phyloP scores from a whole-genome alignment of 2,888 invertebrate genomes.

The Trissoscelio sp. region DNA sequence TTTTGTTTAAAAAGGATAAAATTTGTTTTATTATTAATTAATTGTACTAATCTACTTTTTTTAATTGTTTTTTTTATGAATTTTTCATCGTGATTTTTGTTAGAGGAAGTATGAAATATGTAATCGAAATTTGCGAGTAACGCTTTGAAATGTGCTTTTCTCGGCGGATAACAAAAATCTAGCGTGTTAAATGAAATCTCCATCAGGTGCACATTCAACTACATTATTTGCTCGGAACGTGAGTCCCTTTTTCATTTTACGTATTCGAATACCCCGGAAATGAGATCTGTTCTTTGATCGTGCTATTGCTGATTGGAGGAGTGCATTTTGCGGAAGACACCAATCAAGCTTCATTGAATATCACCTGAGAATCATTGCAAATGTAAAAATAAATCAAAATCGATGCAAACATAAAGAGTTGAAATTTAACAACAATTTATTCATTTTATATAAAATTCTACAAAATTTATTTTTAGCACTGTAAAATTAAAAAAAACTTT shows the following conservation, averaged over 20 bases:
- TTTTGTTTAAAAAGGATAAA: no score
- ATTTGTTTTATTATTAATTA: no score
- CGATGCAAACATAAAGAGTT: conserved; percentile 4
- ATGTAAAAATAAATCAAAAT: conserved; percentile 51
- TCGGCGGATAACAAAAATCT: conserved; percentile 27
- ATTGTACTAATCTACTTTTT: no score
- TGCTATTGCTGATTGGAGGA: conserved; percentile 46
- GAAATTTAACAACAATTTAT: no score
- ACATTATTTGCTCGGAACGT: conserved; percentile 44
- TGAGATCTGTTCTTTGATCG: conserved; percentile 52
- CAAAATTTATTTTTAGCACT: no score
- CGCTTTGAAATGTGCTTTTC: neutral
- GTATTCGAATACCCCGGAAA: conserved; percentile 58
- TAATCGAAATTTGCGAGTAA: neutral
- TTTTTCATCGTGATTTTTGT: no score
- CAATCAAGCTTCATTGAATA: conserved; percentile 47
- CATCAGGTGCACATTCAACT: conserved; percentile 51
- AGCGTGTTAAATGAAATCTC: conserved; percentile 42
- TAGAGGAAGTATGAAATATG: neutral
- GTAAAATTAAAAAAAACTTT: no score
- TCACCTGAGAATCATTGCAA: conserved; percentile 25
- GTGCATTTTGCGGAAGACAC: conserved; percentile 49
- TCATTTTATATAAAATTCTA: no score
- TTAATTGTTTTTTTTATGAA: no score
- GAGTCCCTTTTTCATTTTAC: conserved; percentile 43